These are phyloP conservation scores for Campoplex capitator DNA, from an alignment of 2,888 invertebrate genomes.

Conservation along the genomic window DNA sequence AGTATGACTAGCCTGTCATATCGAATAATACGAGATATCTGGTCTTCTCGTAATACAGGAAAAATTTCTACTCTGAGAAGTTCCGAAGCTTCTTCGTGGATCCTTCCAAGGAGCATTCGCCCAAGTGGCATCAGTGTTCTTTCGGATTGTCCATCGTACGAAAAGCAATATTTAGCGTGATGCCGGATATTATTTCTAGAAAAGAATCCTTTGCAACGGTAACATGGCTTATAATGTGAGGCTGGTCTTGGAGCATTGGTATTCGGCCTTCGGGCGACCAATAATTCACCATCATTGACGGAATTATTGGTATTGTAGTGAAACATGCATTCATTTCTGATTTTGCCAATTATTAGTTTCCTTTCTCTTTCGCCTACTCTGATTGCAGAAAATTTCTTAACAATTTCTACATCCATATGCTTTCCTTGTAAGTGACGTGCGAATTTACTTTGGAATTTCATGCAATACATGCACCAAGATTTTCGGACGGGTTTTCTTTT, in stretches of 20 bases:
- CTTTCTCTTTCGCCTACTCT: constrained; percentile 39
- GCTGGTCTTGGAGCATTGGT: constrained; percentile 22
- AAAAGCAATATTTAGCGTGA: constrained; percentile 65
- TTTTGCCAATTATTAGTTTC: constrained; percentile 49
- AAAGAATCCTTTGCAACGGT: constrained; percentile 69
- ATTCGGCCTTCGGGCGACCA: constrained; percentile 64
- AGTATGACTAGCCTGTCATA: constrained; percentile 68
- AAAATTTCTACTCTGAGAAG: constrained; percentile 62
- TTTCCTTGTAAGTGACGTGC: constrained; percentile 57
- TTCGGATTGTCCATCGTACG: constrained; percentile 1
- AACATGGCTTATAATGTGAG: constrained; percentile 63
- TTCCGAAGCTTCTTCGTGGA: constrained; percentile 62
- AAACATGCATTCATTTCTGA: constrained; percentile 61
- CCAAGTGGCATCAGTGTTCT: constrained; percentile 9
- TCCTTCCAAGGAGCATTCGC: constrained; percentile 60
- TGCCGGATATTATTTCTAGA: constrained; percentile 63
- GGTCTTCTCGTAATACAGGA: constrained; percentile 63
- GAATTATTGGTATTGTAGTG: constrained; percentile 56
- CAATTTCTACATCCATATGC: constrained; percentile 52
- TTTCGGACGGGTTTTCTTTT: constrained; percentile 26
- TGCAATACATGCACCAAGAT: constrained; percentile 58
- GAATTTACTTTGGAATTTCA: constrained; percentile 50
- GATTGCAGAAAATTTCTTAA: constrained; percentile 47
- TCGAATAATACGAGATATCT: constrained; percentile 53
- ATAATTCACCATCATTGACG: constrained; percentile 63